These are phyloP conservation scores for Melanostigma gelatinosum DNA, from an alignment of 2,113 vertebrate species.

Conservation along the genomic window DNA sequence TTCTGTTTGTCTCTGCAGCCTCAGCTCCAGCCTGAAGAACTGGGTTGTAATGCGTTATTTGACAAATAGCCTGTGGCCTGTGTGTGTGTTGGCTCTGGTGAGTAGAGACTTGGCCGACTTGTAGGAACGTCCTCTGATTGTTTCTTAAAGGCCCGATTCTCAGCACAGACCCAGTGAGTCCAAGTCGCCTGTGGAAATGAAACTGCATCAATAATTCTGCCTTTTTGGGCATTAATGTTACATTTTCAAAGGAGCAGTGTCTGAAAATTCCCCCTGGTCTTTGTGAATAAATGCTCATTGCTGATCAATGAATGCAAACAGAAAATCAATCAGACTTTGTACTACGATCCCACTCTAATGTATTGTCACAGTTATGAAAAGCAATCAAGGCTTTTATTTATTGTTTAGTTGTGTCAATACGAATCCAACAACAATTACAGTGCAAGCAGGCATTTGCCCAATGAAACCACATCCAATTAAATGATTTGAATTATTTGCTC, in stretches of 20 bases:
- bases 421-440: neutral
- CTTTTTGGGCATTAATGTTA: neutral
- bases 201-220: neutral
- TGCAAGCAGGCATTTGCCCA: neutral
- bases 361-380: neutral
- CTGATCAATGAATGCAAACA: neutral
- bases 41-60: slow-evolving; percentile 48
- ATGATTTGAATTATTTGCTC: neutral
- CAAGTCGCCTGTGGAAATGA: slow-evolving; percentile 28
- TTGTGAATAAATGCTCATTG: slow-evolving; percentile 6
- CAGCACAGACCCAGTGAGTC: slow-evolving; percentile 31
- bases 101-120: slow-evolving; percentile 48
- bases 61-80: slow-evolving; percentile 70
- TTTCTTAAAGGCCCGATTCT: slow-evolving; percentile 54
- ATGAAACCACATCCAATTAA: neutral
- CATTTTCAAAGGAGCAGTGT: neutral
- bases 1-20: slow-evolving; percentile 42
- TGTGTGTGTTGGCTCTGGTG: slow-evolving; percentile 59
- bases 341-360: neutral
- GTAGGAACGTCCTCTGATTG: slow-evolving; percentile 43
- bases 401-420: neutral
- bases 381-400: neutral
- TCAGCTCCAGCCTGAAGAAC: slow-evolving; percentile 37
- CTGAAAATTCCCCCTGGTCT: slow-evolving; percentile 14
- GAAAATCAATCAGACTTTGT: slow-evolving; percentile 19